These are phyloP conservation scores for Ranitomeya imitator DNA, from an alignment of 2,113 vertebrate genomes.

Conservation along the genomic window DNA sequence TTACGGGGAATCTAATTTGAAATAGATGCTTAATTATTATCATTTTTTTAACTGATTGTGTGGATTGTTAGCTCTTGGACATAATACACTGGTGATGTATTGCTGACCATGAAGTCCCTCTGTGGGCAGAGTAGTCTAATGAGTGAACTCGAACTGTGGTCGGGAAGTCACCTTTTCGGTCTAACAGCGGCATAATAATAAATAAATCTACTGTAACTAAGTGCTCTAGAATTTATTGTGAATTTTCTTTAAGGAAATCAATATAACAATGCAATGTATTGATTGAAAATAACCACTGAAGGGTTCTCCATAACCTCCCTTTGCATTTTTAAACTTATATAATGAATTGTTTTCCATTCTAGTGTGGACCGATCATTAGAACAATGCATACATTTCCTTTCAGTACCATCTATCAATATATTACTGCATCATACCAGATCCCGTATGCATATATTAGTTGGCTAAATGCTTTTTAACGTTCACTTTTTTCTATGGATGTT, in stretches of 20 bases:
- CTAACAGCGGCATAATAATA: constrained; percentile 66
- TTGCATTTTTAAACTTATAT: constrained; percentile 55
- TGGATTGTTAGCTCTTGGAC: not conserved
- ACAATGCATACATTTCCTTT: constrained; percentile 47
- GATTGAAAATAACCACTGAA: constrained; percentile 68
- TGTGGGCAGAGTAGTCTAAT: constrained; percentile 55
- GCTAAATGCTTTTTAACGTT: constrained; percentile 37
- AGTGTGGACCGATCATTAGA: constrained; percentile 40
- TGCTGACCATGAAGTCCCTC: not conserved
- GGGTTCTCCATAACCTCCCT: constrained; percentile 61
- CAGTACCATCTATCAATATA: constrained; percentile 51
- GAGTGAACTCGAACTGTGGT: constrained; percentile 69
- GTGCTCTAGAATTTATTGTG: constrained; percentile 70
- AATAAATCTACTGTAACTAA: constrained; percentile 71
- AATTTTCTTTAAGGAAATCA: constrained; percentile 69
- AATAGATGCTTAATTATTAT: not conserved
- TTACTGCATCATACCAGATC: not conserved
- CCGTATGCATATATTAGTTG: constrained; percentile 27
- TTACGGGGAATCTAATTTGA: not conserved
- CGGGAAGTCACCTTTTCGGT: constrained; percentile 70
- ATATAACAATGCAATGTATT: constrained; percentile 69
- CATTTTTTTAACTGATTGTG: not conserved
- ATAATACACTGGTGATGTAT: not conserved
- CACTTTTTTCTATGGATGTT: not conserved
- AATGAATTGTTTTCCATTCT: constrained; percentile 52